Conservation (phyloP, 2,113 vertebrate species). For the Tupaia chinensis region DNA sequence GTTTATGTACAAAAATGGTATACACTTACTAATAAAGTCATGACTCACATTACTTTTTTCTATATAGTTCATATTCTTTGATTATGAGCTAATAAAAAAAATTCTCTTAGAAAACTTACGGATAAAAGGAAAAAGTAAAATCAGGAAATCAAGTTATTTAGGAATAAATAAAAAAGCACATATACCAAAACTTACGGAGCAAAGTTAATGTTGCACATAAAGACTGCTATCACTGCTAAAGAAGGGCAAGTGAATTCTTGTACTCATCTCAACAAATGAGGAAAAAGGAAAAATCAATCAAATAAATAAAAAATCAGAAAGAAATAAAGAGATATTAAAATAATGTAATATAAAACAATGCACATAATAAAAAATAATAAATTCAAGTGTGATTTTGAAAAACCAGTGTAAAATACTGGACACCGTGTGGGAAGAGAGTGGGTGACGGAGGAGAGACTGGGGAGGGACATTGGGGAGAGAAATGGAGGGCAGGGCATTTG, state of each 20-base stretch:
- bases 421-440: too few relatives aligned
- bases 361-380: neutral
- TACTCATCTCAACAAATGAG: neutral
- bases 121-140: slow-evolving; percentile 16
- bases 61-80: neutral
- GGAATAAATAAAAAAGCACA: neutral
- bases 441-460: too few relatives aligned
- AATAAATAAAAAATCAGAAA: neutral
- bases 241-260: neutral
- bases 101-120: neutral
- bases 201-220: neutral
- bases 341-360: neutral
- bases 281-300: neutral
- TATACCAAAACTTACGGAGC: neutral
- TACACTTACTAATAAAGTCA: neutral
- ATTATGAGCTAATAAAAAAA: neutral
- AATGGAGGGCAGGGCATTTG: too few relatives aligned
- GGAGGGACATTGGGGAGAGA: too few relatives aligned
- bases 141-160: neutral
- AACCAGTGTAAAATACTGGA: neutral
- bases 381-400: neutral
- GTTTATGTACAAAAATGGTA: neutral
- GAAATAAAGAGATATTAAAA: neutral
- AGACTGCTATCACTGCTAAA: neutral
- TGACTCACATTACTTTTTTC: neutral